Conservation (phyloP, 1,140 invertebrate species). For the Heliconius himera region DNA sequence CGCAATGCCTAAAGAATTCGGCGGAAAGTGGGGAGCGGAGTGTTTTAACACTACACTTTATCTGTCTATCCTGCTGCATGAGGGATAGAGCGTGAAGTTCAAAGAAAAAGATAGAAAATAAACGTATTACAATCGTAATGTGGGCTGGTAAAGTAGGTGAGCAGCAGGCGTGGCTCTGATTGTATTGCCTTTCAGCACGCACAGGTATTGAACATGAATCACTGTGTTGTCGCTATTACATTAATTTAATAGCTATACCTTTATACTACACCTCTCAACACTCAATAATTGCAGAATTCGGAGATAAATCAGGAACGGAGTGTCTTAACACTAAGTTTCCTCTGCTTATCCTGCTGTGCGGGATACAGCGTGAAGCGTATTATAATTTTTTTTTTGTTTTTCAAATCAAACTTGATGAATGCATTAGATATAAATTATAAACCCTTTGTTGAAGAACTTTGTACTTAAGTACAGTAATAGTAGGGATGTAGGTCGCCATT, state of each 20-base stretch:
- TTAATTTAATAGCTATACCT: constrained; percentile 29
- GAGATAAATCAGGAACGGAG: no score
- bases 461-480: neutral
- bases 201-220: constrained; percentile 35
- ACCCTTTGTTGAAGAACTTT: constrained; percentile 3
- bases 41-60: neutral
- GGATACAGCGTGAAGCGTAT: no score
- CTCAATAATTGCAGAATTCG: no score
- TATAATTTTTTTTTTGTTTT: no score
- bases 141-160: constrained; percentile 13
- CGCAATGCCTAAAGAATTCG: no score
- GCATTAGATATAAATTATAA: neutral
- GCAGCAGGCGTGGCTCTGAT: constrained; percentile 26
- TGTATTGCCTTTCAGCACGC: constrained; percentile 37
- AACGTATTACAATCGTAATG: neutral
- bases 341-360: no score
- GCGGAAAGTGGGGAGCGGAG: no score
- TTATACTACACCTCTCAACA: no score
- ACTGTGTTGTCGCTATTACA: constrained; percentile 33
- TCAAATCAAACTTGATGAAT: constrained; percentile 21
- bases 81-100: no score
- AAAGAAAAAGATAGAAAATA: neutral
- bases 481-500: neutral
- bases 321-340: no score
- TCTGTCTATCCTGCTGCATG: neutral